phyloP scores from a whole-genome alignment of 2,797 vertebrate genomes.

The Karalla daura region DNA sequence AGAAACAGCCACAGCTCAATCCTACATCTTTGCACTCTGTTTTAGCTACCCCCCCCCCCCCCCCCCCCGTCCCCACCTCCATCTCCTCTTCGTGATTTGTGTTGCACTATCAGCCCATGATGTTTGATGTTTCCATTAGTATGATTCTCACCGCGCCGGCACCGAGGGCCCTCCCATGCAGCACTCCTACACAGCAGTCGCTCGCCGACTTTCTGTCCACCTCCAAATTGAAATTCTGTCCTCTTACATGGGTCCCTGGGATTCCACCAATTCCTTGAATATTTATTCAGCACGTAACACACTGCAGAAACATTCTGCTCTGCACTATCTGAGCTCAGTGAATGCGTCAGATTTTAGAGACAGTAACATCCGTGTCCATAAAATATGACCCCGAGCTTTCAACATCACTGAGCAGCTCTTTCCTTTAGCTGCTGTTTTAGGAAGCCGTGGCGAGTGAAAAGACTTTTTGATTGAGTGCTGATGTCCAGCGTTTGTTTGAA shows the following conservation, averaged over 20 bases:
- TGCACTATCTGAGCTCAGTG: conserved; percentile 4
- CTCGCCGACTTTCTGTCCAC: conserved; percentile 12
- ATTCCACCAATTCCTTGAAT: conserved; percentile 39
- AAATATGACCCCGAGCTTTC: neutral
- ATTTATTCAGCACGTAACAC: conserved; percentile 28
- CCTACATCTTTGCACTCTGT: conserved; percentile 12
- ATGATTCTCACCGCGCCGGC: conserved; percentile 27
- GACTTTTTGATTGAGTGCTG: conserved; percentile 72
- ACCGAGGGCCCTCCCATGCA: conserved; percentile 32
- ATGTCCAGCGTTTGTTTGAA: conserved; percentile 75
- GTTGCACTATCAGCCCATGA: conserved; percentile 51
- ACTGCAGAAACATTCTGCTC: conserved; percentile 26
- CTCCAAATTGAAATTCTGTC: conserved; percentile 48
- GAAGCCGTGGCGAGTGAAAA: conserved; percentile 48
- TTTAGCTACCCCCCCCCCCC: conserved; percentile 14
- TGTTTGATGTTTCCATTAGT: conserved; percentile 67
- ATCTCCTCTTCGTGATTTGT: conserved; percentile 61
- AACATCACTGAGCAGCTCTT: neutral
- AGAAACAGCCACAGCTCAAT: conserved; percentile 47
- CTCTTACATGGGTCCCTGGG: conserved; percentile 34
- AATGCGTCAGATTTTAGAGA: conserved; percentile 20
- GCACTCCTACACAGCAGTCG: conserved; percentile 41
- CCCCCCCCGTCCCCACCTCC: conserved; percentile 2
- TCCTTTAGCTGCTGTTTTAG: conserved; percentile 21
- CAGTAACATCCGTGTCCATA: neutral